phyloP scores from a whole-genome alignment of 2,888 invertebrate genomes.

The Pharmacophagus antenor region DNA sequence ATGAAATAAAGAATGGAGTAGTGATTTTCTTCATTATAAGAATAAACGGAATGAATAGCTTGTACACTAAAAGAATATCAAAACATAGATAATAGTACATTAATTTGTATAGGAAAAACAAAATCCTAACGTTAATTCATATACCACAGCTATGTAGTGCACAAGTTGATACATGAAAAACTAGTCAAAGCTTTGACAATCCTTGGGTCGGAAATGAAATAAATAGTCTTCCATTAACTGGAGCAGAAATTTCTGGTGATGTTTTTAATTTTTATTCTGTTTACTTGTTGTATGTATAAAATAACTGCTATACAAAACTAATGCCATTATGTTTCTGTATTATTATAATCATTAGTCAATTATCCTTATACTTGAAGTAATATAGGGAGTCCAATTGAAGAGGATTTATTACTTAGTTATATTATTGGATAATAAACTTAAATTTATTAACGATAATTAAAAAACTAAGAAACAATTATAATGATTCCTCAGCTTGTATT shows the following conservation, averaged over 20 bases:
- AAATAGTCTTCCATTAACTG: not conserved
- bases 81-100: not conserved
- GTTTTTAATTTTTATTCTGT: not conserved
- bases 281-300: not conserved
- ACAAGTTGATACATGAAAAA: not conserved
- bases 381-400: too few species aligned
- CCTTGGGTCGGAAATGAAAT: not conserved
- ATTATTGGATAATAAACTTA: too few species aligned
- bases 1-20: too few species aligned
- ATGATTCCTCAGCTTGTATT: too few species aligned
- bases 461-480: too few species aligned
- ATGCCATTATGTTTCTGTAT: too few species aligned
- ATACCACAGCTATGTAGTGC: not conserved
- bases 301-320: not conserved
- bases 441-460: too few species aligned
- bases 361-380: too few species aligned
- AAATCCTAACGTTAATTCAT: not conserved
- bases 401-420: too few species aligned
- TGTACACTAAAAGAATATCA: not conserved
- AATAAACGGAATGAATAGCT: too few species aligned
- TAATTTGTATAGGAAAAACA: not conserved
- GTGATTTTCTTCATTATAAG: too few species aligned
- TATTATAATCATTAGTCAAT: too few species aligned
- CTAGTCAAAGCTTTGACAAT: slow-evolving; percentile 10
- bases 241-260: not conserved